A percentile compares a stretch with the other conserved stretches of the same genome.
Evolutionary conservation across 2,888 invertebrate species (phyloP).

Genomic region (Halictus quadricinctus): DNA sequence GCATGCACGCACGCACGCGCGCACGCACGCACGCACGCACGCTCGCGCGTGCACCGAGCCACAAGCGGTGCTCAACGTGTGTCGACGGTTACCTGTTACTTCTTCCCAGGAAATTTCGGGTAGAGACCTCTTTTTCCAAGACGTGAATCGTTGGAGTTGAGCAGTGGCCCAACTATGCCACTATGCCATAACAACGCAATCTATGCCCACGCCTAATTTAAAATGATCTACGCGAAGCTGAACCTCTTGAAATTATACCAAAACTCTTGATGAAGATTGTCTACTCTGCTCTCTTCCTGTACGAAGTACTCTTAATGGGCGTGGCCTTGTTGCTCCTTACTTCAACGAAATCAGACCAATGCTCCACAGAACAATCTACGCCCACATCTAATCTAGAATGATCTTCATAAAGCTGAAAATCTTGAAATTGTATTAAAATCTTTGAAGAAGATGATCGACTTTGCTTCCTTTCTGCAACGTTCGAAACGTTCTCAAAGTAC

Average conservation of each 20-base stretch:
- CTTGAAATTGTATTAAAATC: too few relatives aligned
- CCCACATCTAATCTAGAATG: too few relatives aligned
- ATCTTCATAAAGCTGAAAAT: too few relatives aligned
- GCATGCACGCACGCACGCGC: too few relatives aligned
- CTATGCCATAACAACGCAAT: background rate
- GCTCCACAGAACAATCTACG: too few relatives aligned
- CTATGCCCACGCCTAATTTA: background rate
- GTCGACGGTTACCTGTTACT: background rate
- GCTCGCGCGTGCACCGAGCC: conserved; percentile 1
- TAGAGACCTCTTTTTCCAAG: background rate
- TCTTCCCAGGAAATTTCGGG: background rate
- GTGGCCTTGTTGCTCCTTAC: background rate
- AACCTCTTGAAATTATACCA: background rate
- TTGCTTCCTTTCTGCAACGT: too few relatives aligned
- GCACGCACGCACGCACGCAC: background rate
- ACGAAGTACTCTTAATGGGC: background rate
- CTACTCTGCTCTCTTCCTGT: background rate
- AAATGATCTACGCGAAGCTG: background rate
- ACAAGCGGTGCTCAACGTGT: conserved; percentile 17
- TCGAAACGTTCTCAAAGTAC: too few relatives aligned
- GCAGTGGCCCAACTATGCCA: background rate
- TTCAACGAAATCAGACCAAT: too few relatives aligned
- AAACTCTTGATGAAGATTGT: background rate
- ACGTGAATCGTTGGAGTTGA: too few relatives aligned
- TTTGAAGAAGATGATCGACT: too few relatives aligned